Conservation (phyloP, 2,888 invertebrate genomes). For the Andrena bucephala region DNA sequence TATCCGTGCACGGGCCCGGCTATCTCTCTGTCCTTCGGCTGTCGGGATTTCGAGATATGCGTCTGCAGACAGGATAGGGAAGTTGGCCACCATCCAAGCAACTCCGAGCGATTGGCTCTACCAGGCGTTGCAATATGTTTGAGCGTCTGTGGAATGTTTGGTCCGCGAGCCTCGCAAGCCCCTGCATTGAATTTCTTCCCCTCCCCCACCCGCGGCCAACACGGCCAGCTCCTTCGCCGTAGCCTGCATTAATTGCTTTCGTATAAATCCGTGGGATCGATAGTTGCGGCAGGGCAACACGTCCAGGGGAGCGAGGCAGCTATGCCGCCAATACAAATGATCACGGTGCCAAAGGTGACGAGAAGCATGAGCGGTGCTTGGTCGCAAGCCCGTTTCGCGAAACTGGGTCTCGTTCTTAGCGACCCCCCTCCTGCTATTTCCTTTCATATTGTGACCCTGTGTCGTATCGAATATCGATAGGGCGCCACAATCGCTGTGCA, state of each 20-base stretch:
- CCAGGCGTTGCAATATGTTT: constrained; percentile 68
- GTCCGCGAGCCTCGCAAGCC: constrained; percentile 58
- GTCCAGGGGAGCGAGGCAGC: neutral
- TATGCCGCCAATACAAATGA: constrained; percentile 48
- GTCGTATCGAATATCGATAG: constrained; percentile 70
- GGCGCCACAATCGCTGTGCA: constrained; percentile 37
- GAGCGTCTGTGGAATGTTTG: constrained; percentile 73
- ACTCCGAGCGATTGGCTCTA: constrained; percentile 81
- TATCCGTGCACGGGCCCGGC: constrained; percentile 12
- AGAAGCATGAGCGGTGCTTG: constrained; percentile 21
- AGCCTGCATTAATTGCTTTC: constrained; percentile 74
- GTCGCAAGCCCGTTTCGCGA: constrained; percentile 21
- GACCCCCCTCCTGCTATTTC: constrained; percentile 36
- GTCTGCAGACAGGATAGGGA: constrained; percentile 74
- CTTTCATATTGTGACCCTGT: constrained; percentile 48
- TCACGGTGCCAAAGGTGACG: constrained; percentile 47
- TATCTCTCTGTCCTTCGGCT: constrained; percentile 44
- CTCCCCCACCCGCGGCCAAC: neutral
- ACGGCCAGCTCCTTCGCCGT: constrained; percentile 38
- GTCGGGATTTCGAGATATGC: constrained; percentile 69
- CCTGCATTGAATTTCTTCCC: constrained; percentile 58
- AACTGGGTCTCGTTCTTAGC: constrained; percentile 39
- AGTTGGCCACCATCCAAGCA: constrained; percentile 81
- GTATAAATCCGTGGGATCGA: constrained; percentile 65
- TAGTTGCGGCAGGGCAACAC: constrained; percentile 21